Base-by-base conservation (phyloP, 2,888 invertebrate genomes). In the Pristionchus arcanus region DNA sequence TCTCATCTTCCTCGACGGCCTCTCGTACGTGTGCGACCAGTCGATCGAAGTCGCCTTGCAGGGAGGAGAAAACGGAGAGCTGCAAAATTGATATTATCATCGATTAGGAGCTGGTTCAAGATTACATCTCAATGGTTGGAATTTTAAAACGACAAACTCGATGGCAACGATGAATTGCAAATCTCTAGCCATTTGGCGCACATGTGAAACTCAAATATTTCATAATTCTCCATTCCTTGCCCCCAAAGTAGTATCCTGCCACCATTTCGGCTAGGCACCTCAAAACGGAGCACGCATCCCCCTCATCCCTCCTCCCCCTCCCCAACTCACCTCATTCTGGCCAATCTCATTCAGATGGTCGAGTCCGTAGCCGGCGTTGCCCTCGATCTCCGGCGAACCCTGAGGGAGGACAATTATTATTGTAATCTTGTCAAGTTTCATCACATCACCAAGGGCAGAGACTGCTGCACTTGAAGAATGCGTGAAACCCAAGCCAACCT, bases 11-110 rank as follows among this genome's bases (percentile, higher is more conserved):
- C 28, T 86, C 90, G 0, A 77, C 42, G 1, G 88, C 55, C 25
- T 90, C 90, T 11, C 37, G 42, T 15, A 90, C 83, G 16, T 68
- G 28, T 5, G 53, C 63, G 13, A 90, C 88, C n/a, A 90, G 59
- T 11, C 86, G 86, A 86, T 90, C 90, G 83, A 90, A 90, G 49
- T 71, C 68, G 53, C 90, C 90, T 37, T 90, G 90, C 11, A 55
- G 31, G n/a, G 42, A 42, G n/a, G 86, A 89, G 88, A 90, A 90
- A 16, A 37, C 7, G 34, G 86, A 53, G 28, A 90, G 28, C 90
- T 90, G 83, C 11, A 83, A 87, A 25, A 81, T 11, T 34, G 81
- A 49, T 9, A 13, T 49, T 49, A 19, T 3, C 19, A 59, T 49
- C 9, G 42, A 11, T 49, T 49, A 13, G 9, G 0, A 49, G 42